phyloP scores from a whole-genome alignment of 2,888 invertebrate species.

The Caenorhabditis wallacei region DNA sequence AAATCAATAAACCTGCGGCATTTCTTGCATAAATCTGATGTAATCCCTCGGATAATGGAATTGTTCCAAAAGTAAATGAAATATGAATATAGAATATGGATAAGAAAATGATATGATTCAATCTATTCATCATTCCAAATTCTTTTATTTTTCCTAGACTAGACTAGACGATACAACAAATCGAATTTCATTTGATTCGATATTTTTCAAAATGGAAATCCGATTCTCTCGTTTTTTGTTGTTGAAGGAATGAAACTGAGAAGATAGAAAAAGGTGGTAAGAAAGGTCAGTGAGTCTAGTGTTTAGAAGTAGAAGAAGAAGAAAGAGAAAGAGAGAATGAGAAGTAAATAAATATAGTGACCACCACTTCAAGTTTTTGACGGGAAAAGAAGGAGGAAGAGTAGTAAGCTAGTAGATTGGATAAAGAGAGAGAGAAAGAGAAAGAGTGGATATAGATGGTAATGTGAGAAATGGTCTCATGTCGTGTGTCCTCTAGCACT shows the following conservation, averaged over 20 bases:
- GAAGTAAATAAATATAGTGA: conserved; percentile 53
- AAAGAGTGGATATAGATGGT: conserved; percentile 34
- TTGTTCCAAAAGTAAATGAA: conserved; percentile 43
- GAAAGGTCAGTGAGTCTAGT: conserved; percentile 29
- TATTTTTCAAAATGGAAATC: conserved; percentile 29
- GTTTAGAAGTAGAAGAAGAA: conserved; percentile 19
- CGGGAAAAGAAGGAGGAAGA: conserved; percentile 4
- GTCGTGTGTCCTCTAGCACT: conserved; percentile 52
- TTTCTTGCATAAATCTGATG: conserved; percentile 61
- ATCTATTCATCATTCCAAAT: conserved; percentile 8
- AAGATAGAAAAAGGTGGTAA: conserved; percentile 23
- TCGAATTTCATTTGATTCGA: conserved; percentile 21
- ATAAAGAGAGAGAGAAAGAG: background rate
- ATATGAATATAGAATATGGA: conserved; percentile 15
- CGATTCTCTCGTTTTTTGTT: conserved; percentile 25
- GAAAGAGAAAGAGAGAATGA: conserved; percentile 8
- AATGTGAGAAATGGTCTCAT: conserved; percentile 54
- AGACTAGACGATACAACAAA: conserved; percentile 14
- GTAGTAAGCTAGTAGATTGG: conserved; percentile 2
- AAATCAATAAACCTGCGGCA: conserved; percentile 43
- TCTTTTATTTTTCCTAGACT: background rate
- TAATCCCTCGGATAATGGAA: conserved; percentile 61
- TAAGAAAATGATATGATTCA: conserved; percentile 15
- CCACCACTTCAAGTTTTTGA: conserved; percentile 57
- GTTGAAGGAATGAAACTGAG: background rate